Percentiles rank a stretch among this genome's conserved stretches.
Evolutionary conservation across 2,113 vertebrate genomes (phyloP).

Genomic region (Rhegmatorhina hoffmannsi): DNA sequence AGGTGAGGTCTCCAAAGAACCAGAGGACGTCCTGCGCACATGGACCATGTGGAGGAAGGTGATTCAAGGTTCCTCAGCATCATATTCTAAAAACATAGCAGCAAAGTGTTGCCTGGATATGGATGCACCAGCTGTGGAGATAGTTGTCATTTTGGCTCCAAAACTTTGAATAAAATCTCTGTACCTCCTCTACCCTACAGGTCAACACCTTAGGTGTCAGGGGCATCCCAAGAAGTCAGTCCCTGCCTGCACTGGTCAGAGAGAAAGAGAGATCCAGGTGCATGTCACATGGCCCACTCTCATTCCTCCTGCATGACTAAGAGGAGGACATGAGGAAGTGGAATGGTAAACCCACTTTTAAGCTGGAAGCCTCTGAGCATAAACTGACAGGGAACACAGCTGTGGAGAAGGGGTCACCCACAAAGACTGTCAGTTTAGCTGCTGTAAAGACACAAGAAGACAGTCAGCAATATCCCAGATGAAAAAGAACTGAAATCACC

Average conservation of each 20-base stretch:
- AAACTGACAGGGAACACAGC: not conserved
- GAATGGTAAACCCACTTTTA: not conserved
- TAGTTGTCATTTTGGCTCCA: not conserved
- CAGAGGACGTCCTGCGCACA: not conserved
- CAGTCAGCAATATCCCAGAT: not conserved
- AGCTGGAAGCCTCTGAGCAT: not conserved
- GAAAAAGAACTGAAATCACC: not conserved
- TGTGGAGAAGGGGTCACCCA: not conserved
- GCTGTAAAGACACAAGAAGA: not conserved
- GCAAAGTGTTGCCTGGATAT: not conserved
- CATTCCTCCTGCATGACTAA: not conserved
- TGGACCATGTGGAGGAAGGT: not conserved
- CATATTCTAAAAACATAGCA: not conserved
- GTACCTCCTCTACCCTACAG: not conserved
- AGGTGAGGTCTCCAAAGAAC: not conserved
- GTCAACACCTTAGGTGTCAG: not conserved
- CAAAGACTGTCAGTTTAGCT: not conserved
- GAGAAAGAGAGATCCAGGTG: not conserved
- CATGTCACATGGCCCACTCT: not conserved
- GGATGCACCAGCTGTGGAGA: not conserved
- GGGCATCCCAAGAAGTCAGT: not conserved
- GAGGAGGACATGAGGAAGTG: not conserved
- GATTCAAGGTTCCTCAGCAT: not conserved
- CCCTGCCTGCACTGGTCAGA: not conserved
- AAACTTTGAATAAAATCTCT: not conserved